Evolutionary conservation across 1,140 invertebrate genomes (phyloP).

Genomic region (Bombus picipes): DNA sequence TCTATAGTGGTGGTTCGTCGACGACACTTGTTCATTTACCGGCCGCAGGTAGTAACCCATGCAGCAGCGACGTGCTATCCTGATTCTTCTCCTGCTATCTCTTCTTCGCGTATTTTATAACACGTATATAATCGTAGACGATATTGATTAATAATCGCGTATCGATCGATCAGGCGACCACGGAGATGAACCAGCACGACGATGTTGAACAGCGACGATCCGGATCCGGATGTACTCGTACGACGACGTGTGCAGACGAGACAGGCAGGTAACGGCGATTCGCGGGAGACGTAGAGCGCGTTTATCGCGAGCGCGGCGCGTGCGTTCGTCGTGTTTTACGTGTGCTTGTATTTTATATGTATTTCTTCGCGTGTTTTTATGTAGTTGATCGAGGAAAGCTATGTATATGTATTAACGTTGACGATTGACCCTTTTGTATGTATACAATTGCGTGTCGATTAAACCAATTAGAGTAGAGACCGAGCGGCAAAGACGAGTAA

Average conservation of each 20-base stretch:
- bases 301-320: slow-evolving; percentile 48
- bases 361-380: background rate
- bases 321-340: slow-evolving; percentile 8
- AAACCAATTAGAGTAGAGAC: slow-evolving; percentile 9
- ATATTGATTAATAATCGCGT: slow-evolving; percentile 22
- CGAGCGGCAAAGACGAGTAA: slow-evolving; percentile 11
- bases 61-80: background rate
- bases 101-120: background rate
- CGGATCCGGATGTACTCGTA: slow-evolving; percentile 61
- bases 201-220: slow-evolving; percentile 66
- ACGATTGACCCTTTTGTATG: background rate
- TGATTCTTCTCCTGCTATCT: background rate
- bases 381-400: background rate
- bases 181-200: slow-evolving; percentile 35
- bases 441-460: background rate
- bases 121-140: background rate
- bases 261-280: slow-evolving; percentile 32
- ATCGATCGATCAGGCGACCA: slow-evolving; percentile 15
- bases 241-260: slow-evolving; percentile 51
- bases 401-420: background rate
- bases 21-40: slow-evolving; percentile 58
- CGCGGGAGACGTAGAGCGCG: slow-evolving; percentile 34
- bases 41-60: slow-evolving; percentile 34
- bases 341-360: slow-evolving; percentile 9
- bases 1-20: slow-evolving; percentile 35